Conservation (phyloP, 2,888 invertebrate genomes). For the Ectemnius lituratus region DNA sequence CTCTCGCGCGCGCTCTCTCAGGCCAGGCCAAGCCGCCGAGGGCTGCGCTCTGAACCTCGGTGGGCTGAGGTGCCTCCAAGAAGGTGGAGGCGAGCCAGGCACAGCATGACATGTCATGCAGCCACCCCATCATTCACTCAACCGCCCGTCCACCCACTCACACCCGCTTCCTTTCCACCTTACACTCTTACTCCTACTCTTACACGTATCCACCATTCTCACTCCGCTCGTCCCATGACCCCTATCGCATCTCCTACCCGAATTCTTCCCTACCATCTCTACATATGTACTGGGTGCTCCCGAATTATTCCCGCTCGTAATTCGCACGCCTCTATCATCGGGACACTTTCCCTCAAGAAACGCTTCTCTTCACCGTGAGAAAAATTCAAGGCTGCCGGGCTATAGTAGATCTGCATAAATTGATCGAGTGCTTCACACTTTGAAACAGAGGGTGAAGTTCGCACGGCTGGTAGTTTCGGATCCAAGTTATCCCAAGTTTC, state of each 20-base stretch:
- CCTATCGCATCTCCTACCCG: neutral
- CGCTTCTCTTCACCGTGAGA: no score
- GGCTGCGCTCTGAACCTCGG: constrained; percentile 45
- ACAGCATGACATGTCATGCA: constrained; percentile 69
- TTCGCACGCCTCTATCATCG: no score
- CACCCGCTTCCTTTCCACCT: constrained; percentile 29
- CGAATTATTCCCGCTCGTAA: no score
- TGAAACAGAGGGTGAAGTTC: no score
- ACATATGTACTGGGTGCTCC: constrained; percentile 2
- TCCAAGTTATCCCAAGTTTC: no score
- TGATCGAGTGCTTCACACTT: no score
- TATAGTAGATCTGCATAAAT: no score
- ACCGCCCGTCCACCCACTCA: neutral
- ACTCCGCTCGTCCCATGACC: neutral
- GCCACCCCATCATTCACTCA: constrained; percentile 45
- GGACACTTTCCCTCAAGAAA: no score
- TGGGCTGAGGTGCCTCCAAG: constrained; percentile 61
- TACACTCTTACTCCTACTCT: constrained; percentile 31
- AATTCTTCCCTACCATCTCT: neutral
- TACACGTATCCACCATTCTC: constrained; percentile 8
- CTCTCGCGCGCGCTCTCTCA: neutral
- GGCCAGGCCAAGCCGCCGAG: constrained; percentile 26
- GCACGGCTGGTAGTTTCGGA: no score
- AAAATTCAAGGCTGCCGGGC: no score
- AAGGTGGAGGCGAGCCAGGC: constrained; percentile 66